phyloP scores from a whole-genome alignment of 2,888 invertebrate genomes.

The Eumerus sabulonum region DNA sequence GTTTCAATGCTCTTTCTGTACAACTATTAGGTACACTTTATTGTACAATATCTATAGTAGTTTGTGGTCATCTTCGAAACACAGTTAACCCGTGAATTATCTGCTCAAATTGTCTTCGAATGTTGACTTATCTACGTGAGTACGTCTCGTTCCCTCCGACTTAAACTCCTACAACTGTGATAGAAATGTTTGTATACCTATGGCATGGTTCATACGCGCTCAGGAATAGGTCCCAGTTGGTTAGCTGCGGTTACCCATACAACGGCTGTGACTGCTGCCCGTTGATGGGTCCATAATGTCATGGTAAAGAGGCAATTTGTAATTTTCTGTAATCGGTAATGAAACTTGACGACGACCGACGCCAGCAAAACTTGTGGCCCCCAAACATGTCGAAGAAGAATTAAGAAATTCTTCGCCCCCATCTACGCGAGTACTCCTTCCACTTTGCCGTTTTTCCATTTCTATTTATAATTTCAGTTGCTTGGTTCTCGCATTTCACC shows the following conservation, averaged over 20 bases:
- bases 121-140: slow-evolving; percentile 48
- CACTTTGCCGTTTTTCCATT: too few relatives aligned
- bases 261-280: slow-evolving; percentile 11
- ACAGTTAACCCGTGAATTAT: slow-evolving; percentile 55
- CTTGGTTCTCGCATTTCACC: slow-evolving; percentile 8
- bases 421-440: not conserved
- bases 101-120: slow-evolving; percentile 45
- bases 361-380: not conserved
- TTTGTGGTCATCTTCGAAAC: slow-evolving; percentile 40
- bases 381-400: slow-evolving; percentile 28
- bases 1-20: slow-evolving; percentile 23
- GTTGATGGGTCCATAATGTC: slow-evolving; percentile 62
- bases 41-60: too few relatives aligned
- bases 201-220: slow-evolving; percentile 4
- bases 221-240: slow-evolving; percentile 37
- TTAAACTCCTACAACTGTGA: not conserved
- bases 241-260: not conserved
- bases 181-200: slow-evolving; percentile 27
- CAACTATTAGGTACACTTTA: too few relatives aligned
- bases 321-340: slow-evolving; percentile 64
- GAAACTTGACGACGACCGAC: slow-evolving; percentile 48
- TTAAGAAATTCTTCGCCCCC: slow-evolving; percentile 40
- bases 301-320: slow-evolving; percentile 67
- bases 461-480: slow-evolving; percentile 24
- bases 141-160: slow-evolving; percentile 15